phyloP scores from a whole-genome alignment of 2,797 vertebrate genomes.

The Brachyalestes nurse region DNA sequence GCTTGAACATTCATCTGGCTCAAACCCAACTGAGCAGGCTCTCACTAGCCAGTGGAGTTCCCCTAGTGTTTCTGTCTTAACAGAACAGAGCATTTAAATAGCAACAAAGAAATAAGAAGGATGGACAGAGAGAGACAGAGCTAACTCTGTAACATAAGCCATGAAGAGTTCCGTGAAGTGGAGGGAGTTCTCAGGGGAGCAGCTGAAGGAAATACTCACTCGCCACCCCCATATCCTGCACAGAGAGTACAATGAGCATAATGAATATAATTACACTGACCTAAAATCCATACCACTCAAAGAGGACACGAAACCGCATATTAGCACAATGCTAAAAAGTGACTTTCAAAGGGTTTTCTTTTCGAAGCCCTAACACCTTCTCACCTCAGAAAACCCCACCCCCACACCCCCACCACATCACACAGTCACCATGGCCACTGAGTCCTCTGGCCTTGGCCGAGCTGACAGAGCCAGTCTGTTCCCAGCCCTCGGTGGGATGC shows the following conservation, averaged over 20 bases:
- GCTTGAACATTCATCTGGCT: slow-evolving; percentile 11
- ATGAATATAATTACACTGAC: slow-evolving; percentile 46
- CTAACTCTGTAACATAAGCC: slow-evolving; percentile 28
- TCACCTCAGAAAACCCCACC: not conserved
- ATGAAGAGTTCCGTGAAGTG: not conserved
- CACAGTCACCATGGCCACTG: not conserved
- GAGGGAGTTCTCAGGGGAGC: slow-evolving; percentile 28
- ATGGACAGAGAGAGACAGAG: not conserved
- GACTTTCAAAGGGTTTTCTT: slow-evolving; percentile 13
- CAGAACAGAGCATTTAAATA: not conserved
- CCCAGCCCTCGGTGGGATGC: slow-evolving; percentile 23
- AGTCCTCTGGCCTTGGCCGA: slow-evolving; percentile 39
- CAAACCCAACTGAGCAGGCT: slow-evolving; percentile 18
- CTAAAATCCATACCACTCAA: slow-evolving; percentile 33
- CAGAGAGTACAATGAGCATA: slow-evolving; percentile 24
- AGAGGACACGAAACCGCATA: slow-evolving; percentile 26
- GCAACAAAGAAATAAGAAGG: not conserved
- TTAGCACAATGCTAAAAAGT: slow-evolving; percentile 7
- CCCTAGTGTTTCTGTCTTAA: slow-evolving; percentile 18
- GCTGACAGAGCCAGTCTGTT: slow-evolving; percentile 33
- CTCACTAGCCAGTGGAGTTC: slow-evolving; percentile 27
- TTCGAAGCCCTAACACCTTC: not conserved
- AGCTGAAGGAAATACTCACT: slow-evolving; percentile 39
- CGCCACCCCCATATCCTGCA: slow-evolving; percentile 38
- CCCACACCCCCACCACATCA: not conserved